Evolutionary conservation across 2,888 invertebrate species (phyloP).

Genomic region (Agrotis segetum): DNA sequence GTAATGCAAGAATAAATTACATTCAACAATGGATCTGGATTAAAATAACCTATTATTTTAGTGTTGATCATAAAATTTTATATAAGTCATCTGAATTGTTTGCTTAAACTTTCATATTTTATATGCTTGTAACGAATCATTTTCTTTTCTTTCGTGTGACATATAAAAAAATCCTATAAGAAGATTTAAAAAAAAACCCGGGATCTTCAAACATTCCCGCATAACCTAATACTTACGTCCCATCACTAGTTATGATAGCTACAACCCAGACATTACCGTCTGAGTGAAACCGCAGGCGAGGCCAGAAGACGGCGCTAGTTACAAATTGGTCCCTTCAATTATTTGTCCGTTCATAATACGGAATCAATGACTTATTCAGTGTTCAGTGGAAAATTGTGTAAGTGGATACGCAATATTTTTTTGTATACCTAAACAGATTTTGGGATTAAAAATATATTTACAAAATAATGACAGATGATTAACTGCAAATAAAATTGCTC

Average conservation of each 20-base stretch:
- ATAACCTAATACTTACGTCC: not conserved
- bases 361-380: conserved; percentile 46
- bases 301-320: conserved; percentile 65
- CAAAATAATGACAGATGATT: not conserved
- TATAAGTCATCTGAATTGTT: not conserved
- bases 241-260: conserved; percentile 62
- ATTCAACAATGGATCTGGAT: not conserved
- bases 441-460: not conserved
- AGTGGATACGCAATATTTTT: not conserved
- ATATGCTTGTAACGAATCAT: too few species aligned
- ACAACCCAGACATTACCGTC: conserved; percentile 65
- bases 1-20: not conserved
- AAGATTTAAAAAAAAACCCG: not conserved
- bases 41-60: not conserved
- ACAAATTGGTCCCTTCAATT: conserved; percentile 71
- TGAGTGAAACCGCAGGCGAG: conserved; percentile 74
- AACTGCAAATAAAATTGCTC: not conserved
- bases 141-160: not conserved
- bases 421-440: not conserved
- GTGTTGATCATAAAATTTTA: not conserved
- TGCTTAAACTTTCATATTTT: not conserved
- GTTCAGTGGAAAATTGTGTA: conserved; percentile 17
- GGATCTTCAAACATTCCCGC: conserved; percentile 2
- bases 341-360: conserved; percentile 39
- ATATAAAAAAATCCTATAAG: not conserved